These are phyloP conservation scores for Loriculus beryllinus DNA, from an alignment of 2,797 vertebrate species.

Conservation along the genomic window DNA sequence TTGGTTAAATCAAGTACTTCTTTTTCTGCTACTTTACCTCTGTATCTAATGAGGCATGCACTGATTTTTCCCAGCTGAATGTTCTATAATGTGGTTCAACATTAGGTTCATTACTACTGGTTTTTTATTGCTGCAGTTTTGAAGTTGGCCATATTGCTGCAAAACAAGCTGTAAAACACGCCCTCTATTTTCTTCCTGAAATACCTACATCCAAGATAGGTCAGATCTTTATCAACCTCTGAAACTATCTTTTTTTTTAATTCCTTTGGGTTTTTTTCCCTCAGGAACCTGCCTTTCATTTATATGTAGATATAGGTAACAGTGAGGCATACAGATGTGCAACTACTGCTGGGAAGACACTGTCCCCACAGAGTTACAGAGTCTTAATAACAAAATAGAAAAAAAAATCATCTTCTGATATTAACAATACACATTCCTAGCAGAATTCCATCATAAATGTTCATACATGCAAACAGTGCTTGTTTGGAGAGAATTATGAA, in stretches of 20 bases:
- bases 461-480: background rate
- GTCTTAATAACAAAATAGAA: background rate
- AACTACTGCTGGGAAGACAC: background rate
- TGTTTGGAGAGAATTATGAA: background rate
- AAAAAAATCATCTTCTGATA: background rate
- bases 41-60: fast-evolving
- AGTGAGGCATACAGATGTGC: background rate
- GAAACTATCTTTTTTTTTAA: background rate
- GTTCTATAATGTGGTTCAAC: background rate
- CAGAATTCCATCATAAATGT: background rate
- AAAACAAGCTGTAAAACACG: background rate
- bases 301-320: background rate
- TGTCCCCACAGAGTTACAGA: background rate
- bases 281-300: background rate
- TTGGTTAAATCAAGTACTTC: background rate
- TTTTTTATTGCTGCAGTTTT: background rate
- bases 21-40: background rate
- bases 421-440: background rate
- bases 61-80: background rate
- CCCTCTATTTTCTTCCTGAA: background rate
- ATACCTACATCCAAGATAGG: background rate
- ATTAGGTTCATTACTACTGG: background rate
- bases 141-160: background rate
- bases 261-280: background rate
- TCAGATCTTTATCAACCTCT: background rate